Evolutionary conservation across 1,140 invertebrate species (phyloP), one percentile per base, ranked within the genome.

Genomic region (Sinonovacula constricta): DNA sequence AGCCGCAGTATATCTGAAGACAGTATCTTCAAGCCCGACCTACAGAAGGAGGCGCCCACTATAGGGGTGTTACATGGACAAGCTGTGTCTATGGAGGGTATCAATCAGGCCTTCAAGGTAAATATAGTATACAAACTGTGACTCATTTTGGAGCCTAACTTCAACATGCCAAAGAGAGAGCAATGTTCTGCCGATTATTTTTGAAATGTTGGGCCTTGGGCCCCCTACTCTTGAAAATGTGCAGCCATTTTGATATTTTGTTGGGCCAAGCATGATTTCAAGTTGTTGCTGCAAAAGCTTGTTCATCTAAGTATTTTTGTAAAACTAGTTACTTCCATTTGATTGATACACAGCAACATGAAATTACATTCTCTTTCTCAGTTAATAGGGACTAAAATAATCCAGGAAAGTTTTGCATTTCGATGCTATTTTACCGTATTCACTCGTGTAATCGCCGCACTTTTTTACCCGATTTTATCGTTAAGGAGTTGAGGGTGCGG

Each of bases 1-100:
- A 80, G 75, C 31, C 59, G 82, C 30, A 86, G 84, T 62, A 79
- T 86, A 15, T 86, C 84, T 1, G 82, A 86, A 57, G 84, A 86
- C 74, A 86, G 84, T 62, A 75, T 86, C 18, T 86, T 86, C 65
- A 81, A 81, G 26, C 81, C 80, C 0, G 81, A 82, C 10, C n/a
- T n/a, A n/a, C 54, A 63, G 10, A 69, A 83, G n/a, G 84, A 80
- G 26, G n/a, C n/a, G n/a, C 31, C 69, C 14, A 26, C 80, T 12
- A 79, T 74, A 10, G 66, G 56, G 4, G 56, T 78, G n/a, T 63
- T 86, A 26, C 74, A 82, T 51, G 79, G 79, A 49, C 49, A 66
- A 34, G 82, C 84, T 28, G 81, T 82, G 3, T 86, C 84, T 2
- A 83, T 81, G 71, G 84, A 86, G 51, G 81, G 80, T 57, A 57